phyloP scores from a whole-genome alignment of 2,888 invertebrate genomes.

The Athalia cordata region DNA sequence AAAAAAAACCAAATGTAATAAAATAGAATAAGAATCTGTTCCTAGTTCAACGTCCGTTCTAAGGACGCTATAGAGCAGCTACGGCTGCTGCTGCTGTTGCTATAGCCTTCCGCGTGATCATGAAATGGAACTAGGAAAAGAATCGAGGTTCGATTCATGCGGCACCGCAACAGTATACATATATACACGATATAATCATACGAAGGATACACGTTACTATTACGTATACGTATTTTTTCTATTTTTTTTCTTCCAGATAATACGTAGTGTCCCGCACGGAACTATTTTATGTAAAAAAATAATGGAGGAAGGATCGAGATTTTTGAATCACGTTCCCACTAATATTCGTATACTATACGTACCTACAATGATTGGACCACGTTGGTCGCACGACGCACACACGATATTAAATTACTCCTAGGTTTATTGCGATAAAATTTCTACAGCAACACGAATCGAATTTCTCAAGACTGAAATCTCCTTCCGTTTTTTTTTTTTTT shows the following conservation, averaged over 20 bases:
- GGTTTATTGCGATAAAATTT: constrained; percentile 23
- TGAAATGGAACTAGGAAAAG: neutral
- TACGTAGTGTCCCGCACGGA: too few species aligned
- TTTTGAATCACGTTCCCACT: constrained; percentile 16
- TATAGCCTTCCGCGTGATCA: too few species aligned
- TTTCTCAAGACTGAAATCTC: constrained; percentile 23
- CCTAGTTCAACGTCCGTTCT: constrained; percentile 19
- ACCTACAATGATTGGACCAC: constrained; percentile 7
- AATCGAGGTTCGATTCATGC: constrained; percentile 7
- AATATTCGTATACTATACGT: neutral
- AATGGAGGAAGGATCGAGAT: constrained; percentile 12
- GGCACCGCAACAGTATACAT: neutral
- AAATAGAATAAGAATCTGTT: neutral
- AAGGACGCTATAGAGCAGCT: neutral
- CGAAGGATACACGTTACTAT: neutral
- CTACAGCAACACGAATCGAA: constrained; percentile 27
- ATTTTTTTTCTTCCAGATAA: too few species aligned
- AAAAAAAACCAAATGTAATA: neutral
- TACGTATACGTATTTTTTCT: neutral
- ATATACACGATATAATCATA: neutral
- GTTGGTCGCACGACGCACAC: neutral
- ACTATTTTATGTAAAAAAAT: neutral
- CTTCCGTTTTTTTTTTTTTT: neutral
- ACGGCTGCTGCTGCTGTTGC: too few species aligned
- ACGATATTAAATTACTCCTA: constrained; percentile 9